A percentile compares a stretch with the other conserved stretches of the same genome.
Evolutionary conservation across 2,888 invertebrate species (phyloP).

Genomic region (Arrhopalites spinosus): DNA sequence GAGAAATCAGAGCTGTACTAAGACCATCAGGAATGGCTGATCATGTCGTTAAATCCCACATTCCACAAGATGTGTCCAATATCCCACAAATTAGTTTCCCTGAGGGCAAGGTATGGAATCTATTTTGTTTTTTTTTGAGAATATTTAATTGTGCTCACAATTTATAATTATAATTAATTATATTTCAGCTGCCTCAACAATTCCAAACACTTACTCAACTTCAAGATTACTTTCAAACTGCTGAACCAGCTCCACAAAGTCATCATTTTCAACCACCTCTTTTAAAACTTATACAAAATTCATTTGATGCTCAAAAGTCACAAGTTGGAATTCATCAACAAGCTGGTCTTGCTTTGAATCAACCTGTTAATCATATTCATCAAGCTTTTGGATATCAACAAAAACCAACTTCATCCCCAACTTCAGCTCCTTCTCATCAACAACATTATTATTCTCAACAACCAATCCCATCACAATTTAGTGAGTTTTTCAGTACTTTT

Average conservation of each 20-base stretch:
- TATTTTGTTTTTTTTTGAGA: too few relatives aligned
- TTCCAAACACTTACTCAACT: constrained; percentile 36
- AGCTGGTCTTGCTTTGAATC: not conserved
- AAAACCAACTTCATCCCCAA: not conserved
- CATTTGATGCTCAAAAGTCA: constrained; percentile 19
- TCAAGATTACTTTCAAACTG: constrained; percentile 13
- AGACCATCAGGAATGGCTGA: constrained; percentile 46
- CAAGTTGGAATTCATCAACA: constrained; percentile 33
- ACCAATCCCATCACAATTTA: not conserved
- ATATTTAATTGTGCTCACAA: too few relatives aligned
- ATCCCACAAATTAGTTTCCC: constrained; percentile 41
- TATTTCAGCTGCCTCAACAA: constrained; percentile 34
- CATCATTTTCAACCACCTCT: constrained; percentile 26
- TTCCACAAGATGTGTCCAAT: constrained; percentile 36
- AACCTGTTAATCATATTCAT: not conserved
- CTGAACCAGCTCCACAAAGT: constrained; percentile 16
- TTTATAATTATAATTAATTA: constrained; percentile 17
- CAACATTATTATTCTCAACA: constrained; percentile 31
- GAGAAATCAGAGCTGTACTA: constrained; percentile 48
- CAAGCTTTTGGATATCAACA: constrained; percentile 7
- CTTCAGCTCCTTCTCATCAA: not conserved
- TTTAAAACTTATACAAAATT: constrained; percentile 18
- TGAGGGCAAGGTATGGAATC: constrained; percentile 14
- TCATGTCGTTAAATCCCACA: constrained; percentile 36
- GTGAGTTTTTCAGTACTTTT: too few relatives aligned